Base-by-base conservation (phyloP, 2,888 invertebrate species). In the Rhimphoctona megacephalus region DNA sequence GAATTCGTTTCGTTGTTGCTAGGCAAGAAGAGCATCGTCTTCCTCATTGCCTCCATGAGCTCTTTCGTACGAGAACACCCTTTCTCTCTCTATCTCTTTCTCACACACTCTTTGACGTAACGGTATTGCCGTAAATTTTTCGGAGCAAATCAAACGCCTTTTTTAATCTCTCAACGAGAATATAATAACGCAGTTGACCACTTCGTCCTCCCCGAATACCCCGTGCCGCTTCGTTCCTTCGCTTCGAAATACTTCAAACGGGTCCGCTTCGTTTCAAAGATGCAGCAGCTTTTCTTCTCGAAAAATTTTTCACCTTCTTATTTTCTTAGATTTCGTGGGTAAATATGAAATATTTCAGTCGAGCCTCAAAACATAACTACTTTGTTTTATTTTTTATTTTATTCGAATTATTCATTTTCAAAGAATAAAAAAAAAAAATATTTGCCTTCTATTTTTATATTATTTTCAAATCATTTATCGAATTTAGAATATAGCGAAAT, bases 1-100 rank as follows among this genome's bases (percentile, higher is more conserved):
- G 80, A 73, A 80, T 83, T 72, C 54, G 30, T 77, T 77, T 72
- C 57, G 86, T 67, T 84, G 83, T 86, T 86, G 86, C 86, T 86
- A 86, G 84, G 86, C 83, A 79, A 81, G 78, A 78, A 52, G 83
- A 78, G 73, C 74, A 69, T 54, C 67, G 36, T 80, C 78, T 67
- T 67, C 36, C 49, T 64, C 72, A 67, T 78, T 33, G 80, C 54
- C 76, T 46, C 64, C 52, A 67, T 52, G 74, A 30, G 64, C n/a
- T 30, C 78, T 49, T 77, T 43, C 70, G 52, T 52, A 49, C 52
- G 39, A 54, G 74, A 66, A 22, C 76, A 66, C 64, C 33, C 64
- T 46, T n/a, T 33, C 46, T 52, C 72, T 49, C 72, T 46, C 33
- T 64, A 36, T 49, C n/a, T 43, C 33, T 49, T 22, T 49, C 73